phyloP scores from a whole-genome alignment of 2,113 vertebrate species.

The Psittacula cyanocephala region DNA sequence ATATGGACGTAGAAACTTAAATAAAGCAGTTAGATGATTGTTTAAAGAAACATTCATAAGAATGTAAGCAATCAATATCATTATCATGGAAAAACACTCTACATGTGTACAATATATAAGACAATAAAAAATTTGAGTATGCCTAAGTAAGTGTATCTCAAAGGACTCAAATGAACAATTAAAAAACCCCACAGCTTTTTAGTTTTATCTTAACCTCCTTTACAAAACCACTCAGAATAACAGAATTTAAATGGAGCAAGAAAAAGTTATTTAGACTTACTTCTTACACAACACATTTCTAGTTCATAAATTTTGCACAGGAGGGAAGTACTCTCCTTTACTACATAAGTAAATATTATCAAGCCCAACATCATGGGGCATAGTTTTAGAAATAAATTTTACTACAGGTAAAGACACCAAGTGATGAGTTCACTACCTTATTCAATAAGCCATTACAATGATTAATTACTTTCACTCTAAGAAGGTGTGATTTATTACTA shows the following conservation, averaged over 20 bases:
- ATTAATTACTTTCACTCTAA: slow-evolving; percentile 15
- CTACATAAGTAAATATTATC: neutral
- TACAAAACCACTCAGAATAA: neutral
- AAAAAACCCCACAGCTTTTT: neutral
- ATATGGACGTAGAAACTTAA: neutral
- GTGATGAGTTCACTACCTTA: slow-evolving; percentile 16
- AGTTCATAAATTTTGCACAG: neutral
- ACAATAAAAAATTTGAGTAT: neutral
- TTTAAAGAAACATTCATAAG: neutral
- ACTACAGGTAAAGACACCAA: neutral
- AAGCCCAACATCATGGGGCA: neutral
- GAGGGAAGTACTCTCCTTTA: neutral
- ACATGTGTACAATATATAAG: neutral
- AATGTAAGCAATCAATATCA: neutral
- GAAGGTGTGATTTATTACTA: slow-evolving; percentile 8
- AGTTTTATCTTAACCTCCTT: neutral
- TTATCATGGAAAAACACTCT: neutral
- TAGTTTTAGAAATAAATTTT: neutral
- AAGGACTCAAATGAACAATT: neutral
- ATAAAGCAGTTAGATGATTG: neutral
- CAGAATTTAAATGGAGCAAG: neutral
- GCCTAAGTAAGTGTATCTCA: neutral
- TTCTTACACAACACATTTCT: neutral
- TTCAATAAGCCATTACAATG: slow-evolving; percentile 24
- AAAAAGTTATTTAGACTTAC: neutral